Conservation (phyloP, 2,888 invertebrate species). For the Philonicus albiceps region DNA sequence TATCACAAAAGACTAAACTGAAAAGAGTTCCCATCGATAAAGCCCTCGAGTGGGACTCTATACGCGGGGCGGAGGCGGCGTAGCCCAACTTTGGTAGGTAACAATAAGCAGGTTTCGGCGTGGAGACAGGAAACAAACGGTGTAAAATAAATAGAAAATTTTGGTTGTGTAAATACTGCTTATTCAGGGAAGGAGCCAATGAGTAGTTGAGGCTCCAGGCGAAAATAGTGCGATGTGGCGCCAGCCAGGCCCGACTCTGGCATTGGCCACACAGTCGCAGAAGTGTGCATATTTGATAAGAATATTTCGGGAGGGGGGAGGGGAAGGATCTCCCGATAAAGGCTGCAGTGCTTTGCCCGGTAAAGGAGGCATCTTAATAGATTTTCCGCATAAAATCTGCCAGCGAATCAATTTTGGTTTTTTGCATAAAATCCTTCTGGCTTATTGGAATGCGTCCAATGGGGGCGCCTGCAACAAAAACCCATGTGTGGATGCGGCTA, state of each 20-base stretch:
- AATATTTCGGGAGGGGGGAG: neutral
- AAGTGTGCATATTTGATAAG: constrained; percentile 35
- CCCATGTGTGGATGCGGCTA: neutral
- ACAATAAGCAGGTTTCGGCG: neutral
- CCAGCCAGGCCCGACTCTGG: constrained; percentile 7
- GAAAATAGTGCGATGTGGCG: neutral
- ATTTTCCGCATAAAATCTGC: constrained; percentile 24
- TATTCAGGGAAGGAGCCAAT: constrained; percentile 3
- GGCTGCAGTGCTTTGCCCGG: neutral
- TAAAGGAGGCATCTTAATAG: constrained; percentile 10
- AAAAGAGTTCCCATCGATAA: neutral
- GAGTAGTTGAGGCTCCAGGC: neutral
- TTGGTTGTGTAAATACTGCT: constrained; percentile 27
- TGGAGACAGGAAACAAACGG: neutral
- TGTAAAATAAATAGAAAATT: constrained; percentile 7
- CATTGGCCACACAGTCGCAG: neutral
- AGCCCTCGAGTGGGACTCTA: neutral
- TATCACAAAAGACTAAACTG: constrained; percentile 25
- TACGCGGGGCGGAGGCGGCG: neutral
- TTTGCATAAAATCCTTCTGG: constrained; percentile 5
- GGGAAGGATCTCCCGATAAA: neutral
- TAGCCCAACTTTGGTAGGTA: constrained; percentile 13
- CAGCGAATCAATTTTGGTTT: constrained; percentile 29
- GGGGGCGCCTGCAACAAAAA: constrained; percentile 4
- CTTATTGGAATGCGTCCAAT: constrained; percentile 25